phyloP scores from a whole-genome alignment of 1,140 invertebrate species.

The Odontomachus brunneus region DNA sequence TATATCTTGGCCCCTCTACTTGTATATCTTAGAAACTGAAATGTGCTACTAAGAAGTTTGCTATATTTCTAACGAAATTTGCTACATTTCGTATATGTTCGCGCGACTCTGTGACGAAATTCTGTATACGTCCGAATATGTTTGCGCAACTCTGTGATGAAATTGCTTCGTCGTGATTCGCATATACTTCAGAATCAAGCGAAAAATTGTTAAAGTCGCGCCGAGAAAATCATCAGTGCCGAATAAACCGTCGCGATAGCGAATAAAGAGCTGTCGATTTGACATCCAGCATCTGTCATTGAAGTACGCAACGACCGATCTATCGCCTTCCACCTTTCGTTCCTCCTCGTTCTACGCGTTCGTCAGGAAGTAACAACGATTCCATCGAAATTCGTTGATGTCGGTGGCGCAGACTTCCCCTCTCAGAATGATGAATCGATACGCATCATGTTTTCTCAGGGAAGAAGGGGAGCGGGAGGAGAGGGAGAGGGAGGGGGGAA shows the following conservation, averaged over 20 bases:
- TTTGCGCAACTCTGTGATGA: no score
- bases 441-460: slow-evolving; percentile 33
- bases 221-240: background rate
- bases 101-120: no score
- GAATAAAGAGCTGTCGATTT: background rate
- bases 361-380: slow-evolving; percentile 1
- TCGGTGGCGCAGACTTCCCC: background rate
- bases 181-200: no score
- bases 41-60: no score
- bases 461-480: slow-evolving; percentile 10
- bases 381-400: slow-evolving; percentile 24
- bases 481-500: slow-evolving; percentile 2
- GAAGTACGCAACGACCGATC: background rate
- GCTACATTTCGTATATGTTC: no score
- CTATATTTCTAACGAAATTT: no score
- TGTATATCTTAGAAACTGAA: no score
- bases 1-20: no score
- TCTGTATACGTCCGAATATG: no score
- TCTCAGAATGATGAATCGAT: slow-evolving; percentile 10
- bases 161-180: no score
- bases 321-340: background rate
- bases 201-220: no score
- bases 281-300: slow-evolving; percentile 18
- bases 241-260: background rate
- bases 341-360: background rate